These are phyloP conservation scores for Callipepla squamata DNA, from an alignment of 2,113 vertebrate species.

Conservation along the genomic window DNA sequence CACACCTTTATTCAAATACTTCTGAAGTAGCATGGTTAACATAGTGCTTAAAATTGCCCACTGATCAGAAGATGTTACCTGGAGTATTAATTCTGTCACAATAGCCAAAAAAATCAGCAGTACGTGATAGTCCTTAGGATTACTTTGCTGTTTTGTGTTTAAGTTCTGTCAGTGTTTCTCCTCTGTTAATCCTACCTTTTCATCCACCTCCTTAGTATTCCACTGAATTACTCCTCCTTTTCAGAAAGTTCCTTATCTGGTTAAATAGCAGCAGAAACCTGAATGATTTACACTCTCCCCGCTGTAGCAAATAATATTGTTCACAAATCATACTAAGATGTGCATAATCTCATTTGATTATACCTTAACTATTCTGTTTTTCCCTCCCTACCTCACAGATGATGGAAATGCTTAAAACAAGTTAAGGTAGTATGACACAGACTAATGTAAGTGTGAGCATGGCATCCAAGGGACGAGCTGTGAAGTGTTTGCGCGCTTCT, in stretches of 20 bases:
- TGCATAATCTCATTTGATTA: conserved; percentile 49
- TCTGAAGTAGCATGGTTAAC: background rate
- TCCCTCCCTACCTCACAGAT: conserved; percentile 83
- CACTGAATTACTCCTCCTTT: conserved; percentile 27
- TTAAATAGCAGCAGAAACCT: background rate
- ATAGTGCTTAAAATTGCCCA: background rate
- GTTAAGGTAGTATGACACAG: conserved; percentile 80
- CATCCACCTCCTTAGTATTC: background rate
- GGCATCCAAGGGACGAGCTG: conserved; percentile 62
- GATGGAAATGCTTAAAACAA: conserved; percentile 87
- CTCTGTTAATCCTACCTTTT: background rate
- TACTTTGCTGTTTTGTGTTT: background rate
- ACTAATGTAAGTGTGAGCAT: conserved; percentile 81
- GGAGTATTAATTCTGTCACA: background rate
- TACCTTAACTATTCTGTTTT: conserved; percentile 80
- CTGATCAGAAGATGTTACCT: background rate
- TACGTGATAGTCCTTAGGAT: background rate
- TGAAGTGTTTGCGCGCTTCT: conserved; percentile 73
- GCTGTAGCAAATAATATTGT: background rate
- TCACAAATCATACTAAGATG: conserved; percentile 8
- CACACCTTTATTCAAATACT: conserved; percentile 26
- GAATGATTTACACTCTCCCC: background rate
- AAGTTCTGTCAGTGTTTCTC: conserved; percentile 21
- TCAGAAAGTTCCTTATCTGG: background rate
- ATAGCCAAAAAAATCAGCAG: background rate